Evolutionary conservation across 2,888 invertebrate species (phyloP).

Genomic region (Dryococelus australis): DNA sequence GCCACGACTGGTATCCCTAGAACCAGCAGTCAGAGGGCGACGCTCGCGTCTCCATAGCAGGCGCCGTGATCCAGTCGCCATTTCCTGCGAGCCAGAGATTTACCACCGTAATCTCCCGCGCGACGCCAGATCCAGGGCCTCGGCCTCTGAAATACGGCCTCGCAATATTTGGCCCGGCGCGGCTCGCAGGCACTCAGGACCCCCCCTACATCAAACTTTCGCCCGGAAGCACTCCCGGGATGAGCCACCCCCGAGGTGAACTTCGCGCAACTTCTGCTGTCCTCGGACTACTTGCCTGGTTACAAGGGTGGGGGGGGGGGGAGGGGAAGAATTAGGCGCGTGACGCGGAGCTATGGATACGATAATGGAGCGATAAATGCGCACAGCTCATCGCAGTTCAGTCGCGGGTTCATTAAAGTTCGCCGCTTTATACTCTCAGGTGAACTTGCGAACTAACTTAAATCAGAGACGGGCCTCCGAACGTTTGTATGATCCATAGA

Average conservation of each 20-base stretch:
- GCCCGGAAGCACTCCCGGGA: neutral
- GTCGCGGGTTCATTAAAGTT: neutral
- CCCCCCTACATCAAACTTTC: neutral
- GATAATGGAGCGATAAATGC: constrained; percentile 1
- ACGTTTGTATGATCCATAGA: too few relatives aligned
- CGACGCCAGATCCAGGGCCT: neutral
- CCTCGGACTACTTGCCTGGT: neutral
- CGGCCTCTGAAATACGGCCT: neutral
- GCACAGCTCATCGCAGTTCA: neutral
- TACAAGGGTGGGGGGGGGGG: neutral
- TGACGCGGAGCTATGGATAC: neutral
- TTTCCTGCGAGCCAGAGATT: neutral
- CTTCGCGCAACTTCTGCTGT: neutral
- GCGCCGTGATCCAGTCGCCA: neutral
- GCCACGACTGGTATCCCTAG: neutral
- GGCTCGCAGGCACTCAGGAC: neutral
- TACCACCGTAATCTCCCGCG: constrained; percentile 16
- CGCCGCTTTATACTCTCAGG: neutral
- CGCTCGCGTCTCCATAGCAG: too few relatives aligned
- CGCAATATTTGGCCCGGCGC: neutral
- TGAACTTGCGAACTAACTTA: neutral
- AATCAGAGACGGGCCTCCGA: too few relatives aligned
- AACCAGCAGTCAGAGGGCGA: too few relatives aligned
- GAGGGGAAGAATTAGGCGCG: neutral
- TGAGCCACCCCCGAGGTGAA: neutral